A percentile compares a stretch with the other conserved stretches of the same genome.
Evolutionary conservation across 2,797 vertebrate genomes (phyloP).

Genomic region (Lophotriccus pileatus): DNA sequence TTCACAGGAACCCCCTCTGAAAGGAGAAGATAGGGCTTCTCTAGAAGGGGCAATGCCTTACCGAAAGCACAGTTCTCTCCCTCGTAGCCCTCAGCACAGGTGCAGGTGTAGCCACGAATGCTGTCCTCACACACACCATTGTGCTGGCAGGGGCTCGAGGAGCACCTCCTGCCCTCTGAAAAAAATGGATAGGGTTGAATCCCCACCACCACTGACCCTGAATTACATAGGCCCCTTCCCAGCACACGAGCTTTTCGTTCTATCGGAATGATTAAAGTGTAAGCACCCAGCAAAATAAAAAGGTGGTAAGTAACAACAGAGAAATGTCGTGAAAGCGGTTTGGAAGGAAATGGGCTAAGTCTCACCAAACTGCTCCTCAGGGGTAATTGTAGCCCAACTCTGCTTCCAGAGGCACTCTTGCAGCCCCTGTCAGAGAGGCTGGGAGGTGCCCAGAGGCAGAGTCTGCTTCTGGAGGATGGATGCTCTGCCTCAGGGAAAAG

Average conservation of each 20-base stretch:
- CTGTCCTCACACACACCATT: constrained; percentile 78
- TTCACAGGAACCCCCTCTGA: rapidly evolving
- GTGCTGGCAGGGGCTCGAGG: constrained; percentile 83
- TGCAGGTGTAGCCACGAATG: constrained; percentile 81
- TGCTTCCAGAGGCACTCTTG: not conserved
- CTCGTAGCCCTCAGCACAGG: constrained; percentile 72
- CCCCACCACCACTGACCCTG: rapidly evolving
- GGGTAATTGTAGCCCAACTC: not conserved
- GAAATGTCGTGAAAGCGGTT: not conserved
- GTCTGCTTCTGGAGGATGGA: not conserved
- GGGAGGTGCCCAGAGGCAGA: not conserved
- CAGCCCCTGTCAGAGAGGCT: not conserved
- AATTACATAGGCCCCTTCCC: not conserved
- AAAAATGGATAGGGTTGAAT: not conserved
- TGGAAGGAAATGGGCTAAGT: not conserved
- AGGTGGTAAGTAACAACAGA: not conserved
- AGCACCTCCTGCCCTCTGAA: constrained; percentile 81
- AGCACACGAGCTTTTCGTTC: rapidly evolving
- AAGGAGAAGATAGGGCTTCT: not conserved
- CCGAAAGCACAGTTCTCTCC: constrained; percentile 81
- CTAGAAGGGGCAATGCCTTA: not conserved
- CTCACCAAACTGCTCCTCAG: not conserved
- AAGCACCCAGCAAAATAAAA: not conserved
- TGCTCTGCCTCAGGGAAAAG: not conserved
- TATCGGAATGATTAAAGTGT: not conserved